These are phyloP conservation scores for Andrena chrysosceles DNA, from an alignment of 2,888 invertebrate genomes.

Conservation along the genomic window DNA sequence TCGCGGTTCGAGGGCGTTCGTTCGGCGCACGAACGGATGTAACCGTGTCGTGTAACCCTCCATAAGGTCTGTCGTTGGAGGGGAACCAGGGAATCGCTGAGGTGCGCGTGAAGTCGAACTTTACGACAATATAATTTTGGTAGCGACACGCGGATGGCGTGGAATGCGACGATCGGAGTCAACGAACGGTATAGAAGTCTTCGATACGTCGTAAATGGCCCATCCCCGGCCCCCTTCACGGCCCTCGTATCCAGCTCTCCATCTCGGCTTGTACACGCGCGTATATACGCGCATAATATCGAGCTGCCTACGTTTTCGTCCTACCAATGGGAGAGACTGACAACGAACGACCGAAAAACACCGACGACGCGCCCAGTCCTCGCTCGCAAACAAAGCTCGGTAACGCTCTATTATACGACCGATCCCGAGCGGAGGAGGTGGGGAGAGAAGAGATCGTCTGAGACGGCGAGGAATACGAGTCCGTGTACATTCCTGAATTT, in stretches of 20 bases:
- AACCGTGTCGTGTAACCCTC: constrained; percentile 29
- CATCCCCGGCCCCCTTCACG: constrained; percentile 34
- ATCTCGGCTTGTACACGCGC: constrained; percentile 38
- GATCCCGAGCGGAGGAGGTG: constrained; percentile 22
- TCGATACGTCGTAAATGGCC: constrained; percentile 74
- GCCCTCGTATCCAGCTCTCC: constrained; percentile 50
- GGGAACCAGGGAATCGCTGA: constrained; percentile 28
- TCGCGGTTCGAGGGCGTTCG: constrained; percentile 26
- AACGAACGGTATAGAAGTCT: constrained; percentile 75
- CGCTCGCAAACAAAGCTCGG: constrained; percentile 61
- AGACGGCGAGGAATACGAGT: constrained; percentile 45
- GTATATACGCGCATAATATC: constrained; percentile 49
- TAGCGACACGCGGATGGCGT: constrained; percentile 67
- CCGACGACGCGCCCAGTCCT: constrained; percentile 36
- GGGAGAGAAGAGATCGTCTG: constrained; percentile 3
- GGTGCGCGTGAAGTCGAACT: constrained; percentile 57
- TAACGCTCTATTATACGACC: constrained; percentile 65
- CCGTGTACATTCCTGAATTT: constrained; percentile 62
- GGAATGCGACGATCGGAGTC: constrained; percentile 75
- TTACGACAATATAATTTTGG: constrained; percentile 75
- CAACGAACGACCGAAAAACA: constrained; percentile 58
- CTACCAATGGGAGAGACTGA: constrained; percentile 48
- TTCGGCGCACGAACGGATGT: constrained; percentile 26
- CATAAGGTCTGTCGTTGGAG: constrained; percentile 42
- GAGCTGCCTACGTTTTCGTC: constrained; percentile 62